phyloP scores from a whole-genome alignment of 1,140 invertebrate genomes.

The Rhagoletis pomonella region DNA sequence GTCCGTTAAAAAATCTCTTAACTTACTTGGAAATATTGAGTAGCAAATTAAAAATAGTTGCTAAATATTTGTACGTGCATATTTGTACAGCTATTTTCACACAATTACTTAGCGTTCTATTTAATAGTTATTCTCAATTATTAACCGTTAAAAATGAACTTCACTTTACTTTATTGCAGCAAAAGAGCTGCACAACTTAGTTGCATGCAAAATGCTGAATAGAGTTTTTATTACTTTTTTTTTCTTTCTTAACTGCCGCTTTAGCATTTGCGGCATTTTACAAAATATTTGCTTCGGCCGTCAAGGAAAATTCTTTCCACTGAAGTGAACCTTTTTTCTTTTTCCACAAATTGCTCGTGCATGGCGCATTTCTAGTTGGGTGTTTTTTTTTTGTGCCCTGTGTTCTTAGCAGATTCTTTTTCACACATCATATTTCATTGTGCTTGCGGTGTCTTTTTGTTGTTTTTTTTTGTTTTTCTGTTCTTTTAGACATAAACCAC shows the following conservation, averaged over 20 bases:
- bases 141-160: conserved; percentile 11
- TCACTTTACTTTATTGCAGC: neutral
- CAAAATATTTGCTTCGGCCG: neutral
- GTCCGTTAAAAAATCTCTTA: no score
- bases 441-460: neutral
- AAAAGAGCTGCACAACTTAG: neutral
- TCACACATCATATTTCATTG: conserved; percentile 28
- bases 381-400: neutral
- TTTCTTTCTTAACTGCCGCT: neutral
- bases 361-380: neutral
- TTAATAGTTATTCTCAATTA: neutral
- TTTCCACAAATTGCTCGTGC: conserved; percentile 12
- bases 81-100: no score
- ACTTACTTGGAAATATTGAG: no score
- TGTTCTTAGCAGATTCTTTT: neutral
- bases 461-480: neutral
- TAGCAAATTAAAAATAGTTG: no score
- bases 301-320: neutral
- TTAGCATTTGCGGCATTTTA: neutral
- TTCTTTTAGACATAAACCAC: neutral
- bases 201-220: conserved; percentile 7
- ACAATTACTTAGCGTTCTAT: no score
- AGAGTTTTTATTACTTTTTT: neutral
- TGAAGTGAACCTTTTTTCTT: neutral
- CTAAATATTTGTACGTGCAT: no score